phyloP scores from a whole-genome alignment of 2,888 invertebrate species.

The Rhaphigaster nebulosa region DNA sequence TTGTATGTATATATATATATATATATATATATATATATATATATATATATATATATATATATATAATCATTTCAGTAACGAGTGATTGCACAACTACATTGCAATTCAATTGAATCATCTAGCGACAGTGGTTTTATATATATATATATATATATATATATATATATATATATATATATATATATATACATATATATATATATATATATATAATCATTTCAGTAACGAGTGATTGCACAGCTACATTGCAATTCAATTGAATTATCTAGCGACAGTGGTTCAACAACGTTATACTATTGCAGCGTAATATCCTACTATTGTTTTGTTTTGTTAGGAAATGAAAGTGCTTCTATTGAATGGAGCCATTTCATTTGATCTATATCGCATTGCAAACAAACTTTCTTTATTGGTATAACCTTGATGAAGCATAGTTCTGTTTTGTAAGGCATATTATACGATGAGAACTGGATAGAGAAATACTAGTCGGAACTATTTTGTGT shows the following conservation, averaged over 20 bases:
- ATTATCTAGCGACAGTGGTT: not conserved
- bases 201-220: too few species aligned
- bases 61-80: not conserved
- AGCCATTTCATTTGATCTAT: not conserved
- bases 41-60: too few species aligned
- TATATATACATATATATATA: too few species aligned
- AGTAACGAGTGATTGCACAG: not conserved
- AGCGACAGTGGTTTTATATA: not conserved
- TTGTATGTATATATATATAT: too few species aligned
- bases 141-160: too few species aligned
- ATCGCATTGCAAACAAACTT: not conserved
- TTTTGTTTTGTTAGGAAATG: not conserved
- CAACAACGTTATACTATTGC: not conserved
- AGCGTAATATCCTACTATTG: not conserved
- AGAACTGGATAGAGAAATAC: not conserved
- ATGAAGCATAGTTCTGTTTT: not conserved
- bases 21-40: too few species aligned
- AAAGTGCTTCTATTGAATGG: not conserved
- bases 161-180: too few species aligned
- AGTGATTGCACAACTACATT: not conserved
- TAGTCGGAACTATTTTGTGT: not conserved
- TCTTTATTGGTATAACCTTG: not conserved
- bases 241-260: not conserved
- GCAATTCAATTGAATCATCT: not conserved
- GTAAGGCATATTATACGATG: not conserved